Evolutionary conservation across 2,113 vertebrate genomes (phyloP), one percentile per base, ranked within the genome.

Genomic region (Zingel zingel): DNA sequence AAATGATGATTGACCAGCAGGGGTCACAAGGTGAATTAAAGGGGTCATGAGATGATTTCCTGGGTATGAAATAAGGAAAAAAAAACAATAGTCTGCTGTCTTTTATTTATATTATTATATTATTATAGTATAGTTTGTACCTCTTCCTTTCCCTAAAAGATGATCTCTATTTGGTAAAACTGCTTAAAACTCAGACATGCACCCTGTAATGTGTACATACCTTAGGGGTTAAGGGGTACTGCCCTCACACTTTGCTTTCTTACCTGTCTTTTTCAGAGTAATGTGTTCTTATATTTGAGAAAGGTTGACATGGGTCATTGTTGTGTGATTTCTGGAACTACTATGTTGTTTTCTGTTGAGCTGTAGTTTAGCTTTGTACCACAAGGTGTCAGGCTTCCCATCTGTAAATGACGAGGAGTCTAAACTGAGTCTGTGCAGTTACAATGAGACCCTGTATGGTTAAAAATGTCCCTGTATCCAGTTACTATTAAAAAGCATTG

Each of bases 361-460:
- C 3, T 70, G 82, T 19, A 53, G 0, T 84, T 80, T n/a, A 33
- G 12, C 8, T 21, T 86, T 50, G 0, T 12, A 21, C 88, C 92
- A 91, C 85, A 65, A 86, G 89, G 82, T 94, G 92, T 88, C 93
- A 91, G 58, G 0, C 56, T 78, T 74, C 11, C 47, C 63, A 39
- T 83, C 9, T 79, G 18, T 85, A 76, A 74, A 51, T 48, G 7
- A 59, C 16, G 2, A 5, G 18, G 19, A 43, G 7, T 16, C 48
- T 33, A 3, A 53, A 39, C 53, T 47, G 8, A 2, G n/a, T 47
- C 11, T 53, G 16, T 81, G 63, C 45, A 12, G 43, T 27, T 19
- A 4, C 11, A n/a, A 3, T 4, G 3, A 23, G 5, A 45, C 5
- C 8, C 16, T 21, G 6, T 19, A 0, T 30, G 45, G 45, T 23